Base-by-base conservation (phyloP, 2,888 invertebrate species). In the Zootermopsis nevadensis region DNA sequence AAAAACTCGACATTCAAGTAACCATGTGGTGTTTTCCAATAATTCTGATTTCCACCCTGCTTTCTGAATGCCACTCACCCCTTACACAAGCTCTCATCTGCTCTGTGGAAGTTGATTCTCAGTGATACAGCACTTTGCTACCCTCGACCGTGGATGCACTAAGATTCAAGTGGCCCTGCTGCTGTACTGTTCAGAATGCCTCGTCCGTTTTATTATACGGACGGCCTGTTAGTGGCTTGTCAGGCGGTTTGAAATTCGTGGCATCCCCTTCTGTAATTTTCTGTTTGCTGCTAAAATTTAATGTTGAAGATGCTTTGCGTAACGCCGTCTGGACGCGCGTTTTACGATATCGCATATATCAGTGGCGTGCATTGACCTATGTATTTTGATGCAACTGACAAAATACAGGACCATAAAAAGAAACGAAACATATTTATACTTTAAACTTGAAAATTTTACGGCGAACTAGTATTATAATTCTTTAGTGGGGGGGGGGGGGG, bases 1-100 rank as follows among this genome's bases (percentile, higher is more conserved):
- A 60, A n/a, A 60, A 60, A 60, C 60, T 60, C 60, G n/a, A 60
- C 60, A 27, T 60, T 60, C 27, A 60, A 60, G 60, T 60, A 60
- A 60, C 60, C 60, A n/a, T 60, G 60, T 60, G 60, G 60, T 60
- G 60, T 60, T 60, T 60, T 60, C 60, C 60, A 60, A 60, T 60
- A 60, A 60, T 60, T 60, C 60, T 60, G 60, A 60, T n/a, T 60
- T 27, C 60, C 60, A 60, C 60, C 60, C 60, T 60, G 10, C 60
- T 12, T 7, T 60, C n/a, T 60, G 60, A 60, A 60, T n/a, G 60
- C n/a, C 60, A n/a, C 60, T 60, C 60, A n/a, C 60, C 60, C 60
- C 15, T 55, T 60, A 15, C n/a, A 60, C 6, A 60, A 60, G 60
- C 60, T 60, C 60, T 60, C 60, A 27, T n/a, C 60, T 60, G 60